Percentiles rank a stretch among this genome's conserved stretches.
Conservation (phyloP, 2,113 vertebrate genomes). For the Sander lucioperca region DNA sequence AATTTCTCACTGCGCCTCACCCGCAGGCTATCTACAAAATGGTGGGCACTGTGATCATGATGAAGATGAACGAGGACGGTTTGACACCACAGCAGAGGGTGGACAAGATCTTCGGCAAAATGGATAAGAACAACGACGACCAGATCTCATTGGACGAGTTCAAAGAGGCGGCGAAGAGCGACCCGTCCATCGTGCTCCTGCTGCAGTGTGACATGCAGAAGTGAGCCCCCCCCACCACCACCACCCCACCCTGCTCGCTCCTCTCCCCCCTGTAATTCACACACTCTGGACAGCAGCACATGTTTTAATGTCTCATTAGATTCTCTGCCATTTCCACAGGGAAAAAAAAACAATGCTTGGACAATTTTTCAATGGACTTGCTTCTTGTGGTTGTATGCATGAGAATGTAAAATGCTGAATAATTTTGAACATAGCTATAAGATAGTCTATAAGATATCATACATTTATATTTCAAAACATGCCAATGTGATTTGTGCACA, state of each 20-base stretch:
- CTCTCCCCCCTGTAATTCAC: conserved; percentile 62
- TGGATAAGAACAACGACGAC: conserved; percentile 99
- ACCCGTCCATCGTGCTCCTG: conserved; percentile 99
- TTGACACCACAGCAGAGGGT: conserved; percentile 97
- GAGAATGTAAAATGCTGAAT: conserved; percentile 99
- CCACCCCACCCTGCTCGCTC: conserved; percentile 20
- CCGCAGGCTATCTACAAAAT: conserved; percentile 99
- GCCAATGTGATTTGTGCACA: conserved; percentile 92
- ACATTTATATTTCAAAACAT: conserved; percentile 82
- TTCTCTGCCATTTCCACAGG: conserved; percentile 93
- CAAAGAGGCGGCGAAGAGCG: conserved; percentile 99
- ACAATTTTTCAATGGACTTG: conserved; percentile 99
- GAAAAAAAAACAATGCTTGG: conserved; percentile 89
- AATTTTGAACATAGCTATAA: conserved; percentile 90
- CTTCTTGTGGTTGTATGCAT: conserved; percentile 99
- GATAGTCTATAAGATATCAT: conserved; percentile 81
- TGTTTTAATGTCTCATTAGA: conserved; percentile 94
- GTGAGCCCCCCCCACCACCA: conserved; percentile 82
- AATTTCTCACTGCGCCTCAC: conserved; percentile 38
- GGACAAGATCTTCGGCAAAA: conserved; percentile 99
- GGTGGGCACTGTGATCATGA: conserved; percentile 99
- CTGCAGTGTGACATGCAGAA: conserved; percentile 99
- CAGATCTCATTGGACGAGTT: conserved; percentile 99
- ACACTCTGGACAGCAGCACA: conserved; percentile 93
- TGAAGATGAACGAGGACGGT: conserved; percentile 99